These are phyloP conservation scores for Gymnocypris eckloni DNA, from an alignment of 2,797 vertebrate species.

Conservation along the genomic window DNA sequence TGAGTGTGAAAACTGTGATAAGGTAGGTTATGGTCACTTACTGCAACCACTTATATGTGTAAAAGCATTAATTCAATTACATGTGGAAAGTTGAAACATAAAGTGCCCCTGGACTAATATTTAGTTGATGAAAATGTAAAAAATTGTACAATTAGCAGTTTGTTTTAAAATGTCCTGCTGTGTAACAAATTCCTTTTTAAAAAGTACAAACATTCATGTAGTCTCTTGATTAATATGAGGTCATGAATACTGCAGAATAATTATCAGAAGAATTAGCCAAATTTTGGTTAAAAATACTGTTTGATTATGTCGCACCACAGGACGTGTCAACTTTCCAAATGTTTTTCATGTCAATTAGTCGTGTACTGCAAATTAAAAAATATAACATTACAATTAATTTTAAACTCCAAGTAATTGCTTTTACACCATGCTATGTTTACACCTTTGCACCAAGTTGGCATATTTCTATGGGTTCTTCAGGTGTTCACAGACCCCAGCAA, in stretches of 20 bases:
- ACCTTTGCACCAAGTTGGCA: background rate
- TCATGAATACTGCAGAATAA: background rate
- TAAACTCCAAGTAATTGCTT: background rate
- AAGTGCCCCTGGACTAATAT: no score
- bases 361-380: conserved; percentile 34
- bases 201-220: conserved; percentile 12
- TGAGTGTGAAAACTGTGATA: conserved; percentile 99
- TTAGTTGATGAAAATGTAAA: background rate
- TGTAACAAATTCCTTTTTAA: background rate
- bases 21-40: conserved; percentile 81
- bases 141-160: background rate
- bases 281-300: conserved; percentile 12
- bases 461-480: conserved; percentile 72
- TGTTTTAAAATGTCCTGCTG: background rate
- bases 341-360: background rate
- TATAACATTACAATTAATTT: background rate
- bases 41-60: background rate
- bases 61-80: background rate
- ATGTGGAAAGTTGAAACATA: background rate
- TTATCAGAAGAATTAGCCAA: background rate
- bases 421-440: conserved; percentile 7
- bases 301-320: conserved; percentile 26
- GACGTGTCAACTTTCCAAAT: conserved; percentile 24
- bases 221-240: conserved; percentile 15
- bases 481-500: conserved; percentile 99